Percentiles rank a stretch among this genome's conserved stretches.
These are phyloP conservation scores for Genyomyrus donnyi DNA, from an alignment of 2,113 vertebrate species.

Conservation along the genomic window DNA sequence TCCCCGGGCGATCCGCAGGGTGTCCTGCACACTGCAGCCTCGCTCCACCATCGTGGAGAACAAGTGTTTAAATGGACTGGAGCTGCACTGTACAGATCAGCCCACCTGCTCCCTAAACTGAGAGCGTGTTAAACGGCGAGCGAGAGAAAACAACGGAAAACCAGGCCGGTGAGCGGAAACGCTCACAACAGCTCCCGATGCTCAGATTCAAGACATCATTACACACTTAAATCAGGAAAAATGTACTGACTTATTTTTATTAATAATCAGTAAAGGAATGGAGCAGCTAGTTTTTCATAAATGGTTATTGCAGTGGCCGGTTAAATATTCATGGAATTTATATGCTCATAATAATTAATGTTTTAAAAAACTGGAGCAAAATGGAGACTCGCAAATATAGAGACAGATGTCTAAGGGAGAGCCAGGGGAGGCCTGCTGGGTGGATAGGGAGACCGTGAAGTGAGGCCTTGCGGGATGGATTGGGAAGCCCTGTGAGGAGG, in stretches of 20 bases:
- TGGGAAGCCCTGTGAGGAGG: constrained; percentile 22
- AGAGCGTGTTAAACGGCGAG: neutral
- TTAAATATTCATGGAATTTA: neutral
- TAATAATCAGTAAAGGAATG: neutral
- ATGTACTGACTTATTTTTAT: neutral
- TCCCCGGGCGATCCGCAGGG: neutral
- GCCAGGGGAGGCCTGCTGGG: neutral
- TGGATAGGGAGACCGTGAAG: neutral
- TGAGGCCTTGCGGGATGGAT: neutral
- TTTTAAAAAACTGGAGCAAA: neutral
- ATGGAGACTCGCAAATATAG: neutral
- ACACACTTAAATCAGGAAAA: neutral
- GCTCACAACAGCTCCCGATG: neutral
- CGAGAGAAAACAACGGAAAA: neutral
- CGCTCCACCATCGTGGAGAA: neutral
- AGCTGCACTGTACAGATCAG: neutral
- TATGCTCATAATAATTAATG: neutral
- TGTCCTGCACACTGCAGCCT: neutral
- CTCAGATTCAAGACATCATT: neutral
- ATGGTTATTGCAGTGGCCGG: neutral
- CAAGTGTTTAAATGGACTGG: neutral
- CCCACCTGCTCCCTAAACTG: neutral
- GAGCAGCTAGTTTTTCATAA: neutral
- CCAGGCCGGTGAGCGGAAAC: neutral
- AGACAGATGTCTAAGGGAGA: neutral